A percentile compares a stretch with the other conserved stretches of the same genome.
Evolutionary conservation across 2,113 vertebrate species (phyloP).

Genomic region (Cyphomyrus plagiostoma): DNA sequence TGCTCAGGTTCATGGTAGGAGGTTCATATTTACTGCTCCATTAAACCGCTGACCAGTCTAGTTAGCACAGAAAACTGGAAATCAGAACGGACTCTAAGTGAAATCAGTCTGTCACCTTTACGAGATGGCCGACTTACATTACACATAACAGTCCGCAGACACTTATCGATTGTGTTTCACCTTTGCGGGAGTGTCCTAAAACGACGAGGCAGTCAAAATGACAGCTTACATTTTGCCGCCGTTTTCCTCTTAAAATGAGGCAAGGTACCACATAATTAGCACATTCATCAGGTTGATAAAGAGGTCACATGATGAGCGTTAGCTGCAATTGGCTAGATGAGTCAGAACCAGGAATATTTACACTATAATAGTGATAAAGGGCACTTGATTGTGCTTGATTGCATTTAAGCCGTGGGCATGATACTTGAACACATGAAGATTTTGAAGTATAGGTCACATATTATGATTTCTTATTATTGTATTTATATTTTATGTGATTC

Average conservation of each 20-base stretch:
- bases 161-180: conserved; percentile 6
- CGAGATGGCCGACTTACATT: neutral
- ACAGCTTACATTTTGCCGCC: neutral
- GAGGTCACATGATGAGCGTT: neutral
- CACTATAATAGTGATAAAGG: neutral
- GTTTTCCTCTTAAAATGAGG: conserved; percentile 6
- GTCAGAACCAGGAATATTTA: neutral
- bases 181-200: conserved; percentile 13
- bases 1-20: conserved; percentile 77
- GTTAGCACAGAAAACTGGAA: conserved; percentile 11
- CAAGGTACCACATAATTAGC: conserved; percentile 5
- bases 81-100: neutral
- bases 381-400: neutral
- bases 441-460: neutral
- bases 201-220: neutral
- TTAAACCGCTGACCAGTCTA: conserved; percentile 50
- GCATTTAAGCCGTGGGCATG: neutral
- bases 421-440: neutral
- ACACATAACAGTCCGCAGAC: conserved; percentile 14
- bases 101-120: conserved; percentile 20
- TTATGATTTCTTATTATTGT: neutral
- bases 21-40: conserved; percentile 86
- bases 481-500: neutral
- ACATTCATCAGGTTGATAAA: neutral
- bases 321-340: neutral